Conservation (phyloP, 2,797 vertebrate species). For the Pogonophryne albipinna region DNA sequence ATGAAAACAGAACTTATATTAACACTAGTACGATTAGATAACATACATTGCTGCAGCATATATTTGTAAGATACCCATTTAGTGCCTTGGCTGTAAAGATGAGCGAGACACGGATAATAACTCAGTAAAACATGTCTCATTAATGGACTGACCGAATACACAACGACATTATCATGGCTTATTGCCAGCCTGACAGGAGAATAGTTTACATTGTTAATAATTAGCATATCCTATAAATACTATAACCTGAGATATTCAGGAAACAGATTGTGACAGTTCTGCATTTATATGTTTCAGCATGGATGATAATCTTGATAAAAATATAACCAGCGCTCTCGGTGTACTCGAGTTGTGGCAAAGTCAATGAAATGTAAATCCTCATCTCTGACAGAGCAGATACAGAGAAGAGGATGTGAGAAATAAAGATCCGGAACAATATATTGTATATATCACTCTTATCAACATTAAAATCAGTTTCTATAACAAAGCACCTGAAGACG, state of each 20-base stretch:
- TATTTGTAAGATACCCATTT: constrained; percentile 63
- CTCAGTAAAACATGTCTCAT: constrained; percentile 55
- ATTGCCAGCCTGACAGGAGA: constrained; percentile 49
- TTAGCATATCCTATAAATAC: constrained; percentile 34
- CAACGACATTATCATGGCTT: constrained; percentile 52
- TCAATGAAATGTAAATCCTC: constrained; percentile 35
- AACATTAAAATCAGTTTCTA: constrained; percentile 32
- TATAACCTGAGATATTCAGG: constrained; percentile 73
- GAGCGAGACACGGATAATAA: constrained; percentile 60
- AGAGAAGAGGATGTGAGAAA: constrained; percentile 23
- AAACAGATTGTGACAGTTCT: constrained; percentile 55
- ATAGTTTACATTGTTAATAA: constrained; percentile 40
- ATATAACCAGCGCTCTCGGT: constrained; percentile 40
- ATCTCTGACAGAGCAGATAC: constrained; percentile 28
- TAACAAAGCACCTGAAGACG: constrained; percentile 38
- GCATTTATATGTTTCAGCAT: constrained; percentile 37
- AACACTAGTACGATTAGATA: constrained; percentile 52
- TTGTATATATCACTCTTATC: constrained; percentile 21
- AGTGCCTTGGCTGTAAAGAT: constrained; percentile 49
- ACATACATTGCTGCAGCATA: constrained; percentile 73
- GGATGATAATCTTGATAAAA: constrained; percentile 44
- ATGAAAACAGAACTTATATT: constrained; percentile 41
- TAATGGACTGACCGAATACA: constrained; percentile 62
- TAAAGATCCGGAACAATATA: constrained; percentile 23
- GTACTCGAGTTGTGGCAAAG: constrained; percentile 33